Base-by-base conservation (phyloP, 2,113 vertebrate genomes). In the Cercopithecus mona region DNA sequence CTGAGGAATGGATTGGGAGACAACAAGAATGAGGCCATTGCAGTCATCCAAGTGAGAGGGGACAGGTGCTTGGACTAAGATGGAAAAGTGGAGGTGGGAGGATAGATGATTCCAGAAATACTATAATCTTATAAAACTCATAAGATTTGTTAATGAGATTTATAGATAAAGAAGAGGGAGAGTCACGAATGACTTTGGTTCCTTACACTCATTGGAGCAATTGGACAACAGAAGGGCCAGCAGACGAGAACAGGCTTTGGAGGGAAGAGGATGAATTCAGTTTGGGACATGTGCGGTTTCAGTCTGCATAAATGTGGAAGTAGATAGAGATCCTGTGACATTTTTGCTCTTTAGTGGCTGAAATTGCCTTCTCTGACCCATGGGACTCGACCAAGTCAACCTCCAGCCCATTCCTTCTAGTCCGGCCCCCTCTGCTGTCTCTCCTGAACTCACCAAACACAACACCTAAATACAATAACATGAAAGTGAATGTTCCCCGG, bases 401-500 rank as follows among this genome's bases (percentile, higher is more conserved):
- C n/a, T 38, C 27, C 27, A 50, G 55, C 35, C n/a, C 12, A n/a
- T 48, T 55, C 40, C 32, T 48, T 55, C 40, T 57, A 27, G 55
- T 57, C 12, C 12, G 55, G 76, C 45, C 17, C 57, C 30, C 59
- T n/a, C 57, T 72, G n/a, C 40, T 64, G 10, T 84, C 82, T 27
- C 68, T 17, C 40, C 75, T 52, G 27, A 80, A 5, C 18, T 38
- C 66, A 43, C 13, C 50, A 27, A 90, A n/a, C 12, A 35, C 20
- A 87, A 12, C 0, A 11, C 38, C 48, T 43, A 20, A 45, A 90
- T 59, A 55, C 57, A n/a, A 61, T 2, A 76, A 76, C 55, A 66
- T 9, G 9, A 45, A 83, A 57, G 50, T 8, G 16, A 11, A 27
- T 0, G 0, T 6, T 8, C 22, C 22, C 30, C 32, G 0, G 27